Conservation (phyloP, 2,888 invertebrate genomes). For the Parnassius glacialis region DNA sequence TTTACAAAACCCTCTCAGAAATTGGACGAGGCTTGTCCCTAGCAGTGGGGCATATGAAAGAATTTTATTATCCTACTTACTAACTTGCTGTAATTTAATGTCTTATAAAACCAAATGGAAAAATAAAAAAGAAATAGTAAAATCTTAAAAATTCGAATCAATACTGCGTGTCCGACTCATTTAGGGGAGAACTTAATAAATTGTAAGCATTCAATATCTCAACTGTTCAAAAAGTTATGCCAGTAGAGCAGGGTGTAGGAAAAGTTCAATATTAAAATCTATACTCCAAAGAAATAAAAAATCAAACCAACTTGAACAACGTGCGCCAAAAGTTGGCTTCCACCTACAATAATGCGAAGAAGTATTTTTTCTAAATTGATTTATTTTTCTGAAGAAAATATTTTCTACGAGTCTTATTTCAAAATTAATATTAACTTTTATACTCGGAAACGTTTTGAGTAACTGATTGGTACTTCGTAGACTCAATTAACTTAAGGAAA, state of each 20-base stretch:
- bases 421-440: constrained; percentile 25
- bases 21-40: no score
- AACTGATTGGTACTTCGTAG: constrained; percentile 47
- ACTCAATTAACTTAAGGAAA: background rate
- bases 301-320: constrained; percentile 68
- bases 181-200: background rate
- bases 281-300: constrained; percentile 67
- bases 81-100: no score
- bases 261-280: constrained; percentile 76
- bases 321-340: constrained; percentile 65
- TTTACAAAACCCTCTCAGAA: no score
- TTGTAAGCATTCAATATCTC: background rate
- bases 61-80: no score
- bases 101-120: no score
- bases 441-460: constrained; percentile 46
- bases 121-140: no score
- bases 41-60: no score
- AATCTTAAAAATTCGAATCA: no score
- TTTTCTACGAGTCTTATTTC: constrained; percentile 38
- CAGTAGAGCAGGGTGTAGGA: constrained; percentile 49
- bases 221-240: constrained; percentile 22
- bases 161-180: no score
- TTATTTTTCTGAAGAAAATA: constrained; percentile 71
- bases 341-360: constrained; percentile 60
- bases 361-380: constrained; percentile 64